phyloP scores from a whole-genome alignment of 2,113 vertebrate species.

The Origma solitaria region DNA sequence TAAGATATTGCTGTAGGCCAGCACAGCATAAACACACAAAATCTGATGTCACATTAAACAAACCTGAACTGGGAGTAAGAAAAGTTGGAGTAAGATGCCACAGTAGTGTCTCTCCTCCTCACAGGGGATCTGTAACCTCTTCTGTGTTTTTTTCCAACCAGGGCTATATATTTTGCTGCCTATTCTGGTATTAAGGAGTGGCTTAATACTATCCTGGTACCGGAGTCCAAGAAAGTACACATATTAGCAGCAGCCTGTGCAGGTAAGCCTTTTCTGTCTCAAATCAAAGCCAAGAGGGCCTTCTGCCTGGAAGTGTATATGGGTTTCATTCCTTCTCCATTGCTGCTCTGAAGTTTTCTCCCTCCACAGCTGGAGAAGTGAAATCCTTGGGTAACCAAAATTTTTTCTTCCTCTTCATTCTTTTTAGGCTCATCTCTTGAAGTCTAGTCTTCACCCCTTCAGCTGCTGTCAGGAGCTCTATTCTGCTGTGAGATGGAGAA shows the following conservation, averaged over 20 bases:
- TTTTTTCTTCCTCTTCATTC: not conserved
- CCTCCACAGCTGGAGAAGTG: not conserved
- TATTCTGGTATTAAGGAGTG: slow-evolving; percentile 61
- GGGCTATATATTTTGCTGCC: slow-evolving; percentile 69
- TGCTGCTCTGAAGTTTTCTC: not conserved
- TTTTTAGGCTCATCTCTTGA: not conserved
- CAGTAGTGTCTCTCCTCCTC: not conserved
- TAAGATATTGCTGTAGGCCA: not conserved
- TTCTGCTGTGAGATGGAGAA: not conserved
- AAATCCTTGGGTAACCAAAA: not conserved
- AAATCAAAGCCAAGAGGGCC: not conserved
- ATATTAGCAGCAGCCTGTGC: slow-evolving; percentile 62
- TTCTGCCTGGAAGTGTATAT: not conserved
- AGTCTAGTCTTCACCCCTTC: not conserved
- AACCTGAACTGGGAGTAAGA: not conserved
- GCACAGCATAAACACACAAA: too few species aligned
- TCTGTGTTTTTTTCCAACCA: not conserved
- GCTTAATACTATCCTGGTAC: slow-evolving; percentile 51
- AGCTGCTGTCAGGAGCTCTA: not conserved
- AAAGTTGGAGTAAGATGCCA: not conserved
- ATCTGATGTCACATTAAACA: not conserved
- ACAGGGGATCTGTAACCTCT: not conserved
- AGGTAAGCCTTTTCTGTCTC: slow-evolving; percentile 39
- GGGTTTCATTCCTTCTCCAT: not conserved
- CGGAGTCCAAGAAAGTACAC: slow-evolving; percentile 63